Evolutionary conservation across 2,888 invertebrate species (phyloP).

Genomic region (Carpatolechia fugitivella): DNA sequence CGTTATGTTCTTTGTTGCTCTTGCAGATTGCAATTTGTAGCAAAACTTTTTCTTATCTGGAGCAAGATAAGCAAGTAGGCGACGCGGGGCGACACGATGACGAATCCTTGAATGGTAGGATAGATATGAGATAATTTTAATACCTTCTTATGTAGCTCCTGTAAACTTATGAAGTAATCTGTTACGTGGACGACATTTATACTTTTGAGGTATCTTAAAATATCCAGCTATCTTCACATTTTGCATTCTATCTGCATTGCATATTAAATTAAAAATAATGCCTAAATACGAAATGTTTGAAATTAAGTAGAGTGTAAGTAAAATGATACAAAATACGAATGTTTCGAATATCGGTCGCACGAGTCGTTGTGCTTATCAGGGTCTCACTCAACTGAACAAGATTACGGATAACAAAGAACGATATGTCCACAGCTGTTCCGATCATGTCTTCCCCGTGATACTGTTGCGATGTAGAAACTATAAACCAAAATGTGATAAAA

Average conservation of each 20-base stretch:
- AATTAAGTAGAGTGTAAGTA: too few species aligned
- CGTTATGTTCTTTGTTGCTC: too few species aligned
- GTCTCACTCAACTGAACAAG: not conserved
- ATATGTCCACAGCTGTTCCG: not conserved
- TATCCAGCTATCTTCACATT: too few species aligned
- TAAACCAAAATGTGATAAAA: too few species aligned
- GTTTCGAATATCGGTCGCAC: too few species aligned
- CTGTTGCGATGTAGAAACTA: not conserved
- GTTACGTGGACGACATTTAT: too few species aligned
- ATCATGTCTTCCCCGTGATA: not conserved
- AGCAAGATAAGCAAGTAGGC: not conserved
- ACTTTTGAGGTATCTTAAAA: too few species aligned
- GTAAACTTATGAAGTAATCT: not conserved
- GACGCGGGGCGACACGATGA: not conserved
- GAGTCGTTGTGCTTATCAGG: not conserved
- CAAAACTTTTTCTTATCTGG: not conserved
- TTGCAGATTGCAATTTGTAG: not conserved
- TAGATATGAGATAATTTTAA: conserved; percentile 6
- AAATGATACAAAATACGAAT: too few species aligned
- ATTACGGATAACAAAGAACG: not conserved
- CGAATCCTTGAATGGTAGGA: not conserved
- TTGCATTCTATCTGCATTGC: too few species aligned
- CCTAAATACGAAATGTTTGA: too few species aligned
- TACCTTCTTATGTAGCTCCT: not conserved
- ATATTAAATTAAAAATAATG: too few species aligned